These are phyloP conservation scores for Chaenogobius annularis DNA, from an alignment of 2,113 vertebrate genomes.

Conservation along the genomic window DNA sequence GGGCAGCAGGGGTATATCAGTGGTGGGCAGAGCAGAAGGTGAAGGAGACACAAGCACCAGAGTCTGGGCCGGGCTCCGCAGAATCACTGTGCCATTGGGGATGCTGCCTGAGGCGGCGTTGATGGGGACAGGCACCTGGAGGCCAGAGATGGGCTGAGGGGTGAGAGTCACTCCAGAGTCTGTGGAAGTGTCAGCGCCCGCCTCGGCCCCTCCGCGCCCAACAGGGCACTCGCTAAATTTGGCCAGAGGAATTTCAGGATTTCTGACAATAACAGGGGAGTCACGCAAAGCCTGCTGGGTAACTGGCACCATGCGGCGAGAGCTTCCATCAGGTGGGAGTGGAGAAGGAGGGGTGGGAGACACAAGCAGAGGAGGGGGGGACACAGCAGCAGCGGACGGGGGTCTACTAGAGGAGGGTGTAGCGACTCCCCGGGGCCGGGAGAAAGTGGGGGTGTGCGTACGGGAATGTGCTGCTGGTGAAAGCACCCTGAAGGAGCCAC, in stretches of 20 bases:
- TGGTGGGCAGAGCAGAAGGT: slow-evolving; percentile 63
- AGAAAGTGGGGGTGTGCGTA: slow-evolving; percentile 72
- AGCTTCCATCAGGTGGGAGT: slow-evolving; percentile 79
- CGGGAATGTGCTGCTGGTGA: slow-evolving; percentile 78
- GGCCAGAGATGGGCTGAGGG: slow-evolving; percentile 67
- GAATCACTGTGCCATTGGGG: slow-evolving; percentile 71
- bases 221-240: slow-evolving; percentile 83
- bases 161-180: slow-evolving; percentile 49
- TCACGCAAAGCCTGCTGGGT: slow-evolving; percentile 80
- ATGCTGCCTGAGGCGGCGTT: slow-evolving; percentile 77
- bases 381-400: slow-evolving; percentile 63
- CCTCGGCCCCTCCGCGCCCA: slow-evolving; percentile 56
- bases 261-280: slow-evolving; percentile 89
- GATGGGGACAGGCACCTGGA: slow-evolving; percentile 88
- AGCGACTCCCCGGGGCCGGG: slow-evolving; percentile 66
- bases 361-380: slow-evolving; percentile 79
- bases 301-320: slow-evolving; percentile 80
- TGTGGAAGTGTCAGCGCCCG: slow-evolving; percentile 51
- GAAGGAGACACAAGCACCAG: slow-evolving; percentile 74
- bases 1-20: slow-evolving; percentile 48
- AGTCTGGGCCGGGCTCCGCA: slow-evolving; percentile 72
- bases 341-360: slow-evolving; percentile 77
- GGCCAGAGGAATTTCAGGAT: slow-evolving; percentile 87
- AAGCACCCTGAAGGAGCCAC: slow-evolving; percentile 78
- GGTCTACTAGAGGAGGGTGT: slow-evolving; percentile 65